These are phyloP conservation scores for Mus musculus DNA, from an alignment of 2,113 vertebrate genomes.

Conservation along the genomic window DNA sequence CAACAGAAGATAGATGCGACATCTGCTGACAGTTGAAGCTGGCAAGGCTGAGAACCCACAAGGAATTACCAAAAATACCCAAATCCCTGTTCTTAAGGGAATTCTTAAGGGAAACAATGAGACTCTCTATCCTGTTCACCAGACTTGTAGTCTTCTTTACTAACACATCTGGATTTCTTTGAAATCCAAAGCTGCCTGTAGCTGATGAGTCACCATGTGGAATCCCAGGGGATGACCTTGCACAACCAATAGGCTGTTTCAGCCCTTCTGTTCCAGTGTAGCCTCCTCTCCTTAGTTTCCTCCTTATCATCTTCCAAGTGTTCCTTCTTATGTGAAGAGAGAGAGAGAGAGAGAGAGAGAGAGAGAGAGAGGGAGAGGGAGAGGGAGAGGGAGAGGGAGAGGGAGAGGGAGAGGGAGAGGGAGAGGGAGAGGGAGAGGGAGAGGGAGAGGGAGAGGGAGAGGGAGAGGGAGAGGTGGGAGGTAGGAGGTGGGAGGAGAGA, in stretches of 20 bases:
- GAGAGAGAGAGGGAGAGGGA: background rate
- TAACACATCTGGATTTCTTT: conserved; percentile 43
- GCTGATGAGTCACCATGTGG: background rate
- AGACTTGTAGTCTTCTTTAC: background rate
- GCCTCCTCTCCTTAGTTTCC: background rate
- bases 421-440: too few relatives aligned
- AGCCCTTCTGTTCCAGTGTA: background rate
- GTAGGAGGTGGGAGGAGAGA: too few relatives aligned
- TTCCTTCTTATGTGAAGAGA: background rate
- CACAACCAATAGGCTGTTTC: background rate
- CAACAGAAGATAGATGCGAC: background rate
- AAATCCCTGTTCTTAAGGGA: background rate
- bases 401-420: too few relatives aligned
- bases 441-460: background rate
- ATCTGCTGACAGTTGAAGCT: background rate
- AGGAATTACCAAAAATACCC: background rate
- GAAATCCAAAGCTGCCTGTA: background rate
- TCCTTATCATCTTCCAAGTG: background rate
- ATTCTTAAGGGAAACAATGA: background rate
- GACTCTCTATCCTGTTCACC: background rate
- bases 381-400: background rate
- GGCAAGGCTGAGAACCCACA: background rate
- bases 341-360: background rate
- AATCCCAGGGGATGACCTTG: background rate
- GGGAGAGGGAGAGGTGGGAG: background rate